phyloP scores from a whole-genome alignment of 2,888 invertebrate genomes.

The Caenorhabditis wallacei region DNA sequence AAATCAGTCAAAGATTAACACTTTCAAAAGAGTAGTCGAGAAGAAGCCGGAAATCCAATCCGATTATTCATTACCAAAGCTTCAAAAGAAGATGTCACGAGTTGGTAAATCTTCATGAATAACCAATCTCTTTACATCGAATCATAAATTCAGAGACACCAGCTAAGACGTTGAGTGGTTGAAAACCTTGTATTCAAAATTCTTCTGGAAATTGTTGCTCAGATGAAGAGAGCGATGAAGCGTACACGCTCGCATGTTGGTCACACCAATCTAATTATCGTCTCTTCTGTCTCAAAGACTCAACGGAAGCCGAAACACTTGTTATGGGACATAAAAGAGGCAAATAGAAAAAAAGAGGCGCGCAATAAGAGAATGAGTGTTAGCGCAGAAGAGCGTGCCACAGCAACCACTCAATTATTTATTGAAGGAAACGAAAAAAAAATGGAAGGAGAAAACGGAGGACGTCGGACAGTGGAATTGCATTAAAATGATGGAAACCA shows the following conservation, averaged over 20 bases:
- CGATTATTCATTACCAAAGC: constrained; percentile 27
- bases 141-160: constrained; percentile 51
- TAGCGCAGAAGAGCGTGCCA: constrained; percentile 23
- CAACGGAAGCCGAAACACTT: constrained; percentile 54
- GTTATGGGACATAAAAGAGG: constrained; percentile 46
- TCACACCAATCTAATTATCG: constrained; percentile 57
- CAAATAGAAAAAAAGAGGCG: constrained; percentile 33
- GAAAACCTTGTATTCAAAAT: neutral
- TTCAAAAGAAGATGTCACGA: constrained; percentile 40
- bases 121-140: constrained; percentile 39
- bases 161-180: neutral
- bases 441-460: constrained; percentile 14
- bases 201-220: constrained; percentile 16
- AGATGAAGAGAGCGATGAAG: constrained; percentile 22
- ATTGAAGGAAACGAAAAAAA: constrained; percentile 26
- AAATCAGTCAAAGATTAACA: constrained; percentile 27
- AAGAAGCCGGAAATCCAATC: constrained; percentile 51
- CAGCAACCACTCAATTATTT: constrained; percentile 57
- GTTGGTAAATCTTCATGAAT: constrained; percentile 42
- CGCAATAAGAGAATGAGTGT: constrained; percentile 25
- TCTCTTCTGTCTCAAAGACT: constrained; percentile 35
- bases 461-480: constrained; percentile 26
- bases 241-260: constrained; percentile 20
- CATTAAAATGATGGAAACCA: constrained; percentile 18
- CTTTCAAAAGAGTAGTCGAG: neutral